Percentiles rank a stretch among this genome's conserved stretches.
Evolutionary conservation across 2,797 vertebrate species (phyloP).

Genomic region (Cyclopterus lumpus): DNA sequence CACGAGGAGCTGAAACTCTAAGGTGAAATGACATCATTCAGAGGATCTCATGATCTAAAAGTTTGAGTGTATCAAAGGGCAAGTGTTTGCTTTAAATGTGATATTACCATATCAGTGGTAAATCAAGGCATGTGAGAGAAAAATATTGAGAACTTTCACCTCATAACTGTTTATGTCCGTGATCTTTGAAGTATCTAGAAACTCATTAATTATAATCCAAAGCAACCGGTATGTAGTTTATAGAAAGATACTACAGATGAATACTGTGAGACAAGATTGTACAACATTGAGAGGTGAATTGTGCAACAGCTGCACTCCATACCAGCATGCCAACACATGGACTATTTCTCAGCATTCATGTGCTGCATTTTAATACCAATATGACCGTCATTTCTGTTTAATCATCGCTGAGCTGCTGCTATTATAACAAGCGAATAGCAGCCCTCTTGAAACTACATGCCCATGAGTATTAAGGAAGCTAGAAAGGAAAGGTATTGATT

Average conservation of each 20-base stretch:
- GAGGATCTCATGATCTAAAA: conserved; percentile 20
- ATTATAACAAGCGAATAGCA: conserved; percentile 15
- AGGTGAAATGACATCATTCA: conserved; percentile 15
- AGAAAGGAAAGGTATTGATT: conserved; percentile 54
- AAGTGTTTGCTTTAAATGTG: conserved; percentile 25
- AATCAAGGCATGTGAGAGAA: neutral
- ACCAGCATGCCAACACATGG: conserved; percentile 33
- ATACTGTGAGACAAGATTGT: neutral
- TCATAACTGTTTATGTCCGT: neutral
- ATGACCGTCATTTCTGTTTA: neutral
- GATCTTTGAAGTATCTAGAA: neutral
- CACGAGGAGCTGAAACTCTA: conserved; percentile 26
- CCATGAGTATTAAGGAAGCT: conserved; percentile 35
- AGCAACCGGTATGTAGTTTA: neutral
- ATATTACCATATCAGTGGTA: neutral
- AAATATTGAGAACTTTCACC: neutral
- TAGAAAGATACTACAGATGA: neutral
- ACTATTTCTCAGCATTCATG: conserved; percentile 36
- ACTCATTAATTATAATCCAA: conserved; percentile 10
- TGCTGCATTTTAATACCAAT: conserved; percentile 9
- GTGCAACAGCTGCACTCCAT: conserved; percentile 35
- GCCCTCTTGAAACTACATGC: conserved; percentile 2
- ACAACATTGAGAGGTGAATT: neutral
- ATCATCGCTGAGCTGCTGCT: conserved; percentile 22
- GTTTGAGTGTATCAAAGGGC: neutral